phyloP scores from a whole-genome alignment of 1,140 invertebrate species.

The Hermatobates lingyangjiaoensis region DNA sequence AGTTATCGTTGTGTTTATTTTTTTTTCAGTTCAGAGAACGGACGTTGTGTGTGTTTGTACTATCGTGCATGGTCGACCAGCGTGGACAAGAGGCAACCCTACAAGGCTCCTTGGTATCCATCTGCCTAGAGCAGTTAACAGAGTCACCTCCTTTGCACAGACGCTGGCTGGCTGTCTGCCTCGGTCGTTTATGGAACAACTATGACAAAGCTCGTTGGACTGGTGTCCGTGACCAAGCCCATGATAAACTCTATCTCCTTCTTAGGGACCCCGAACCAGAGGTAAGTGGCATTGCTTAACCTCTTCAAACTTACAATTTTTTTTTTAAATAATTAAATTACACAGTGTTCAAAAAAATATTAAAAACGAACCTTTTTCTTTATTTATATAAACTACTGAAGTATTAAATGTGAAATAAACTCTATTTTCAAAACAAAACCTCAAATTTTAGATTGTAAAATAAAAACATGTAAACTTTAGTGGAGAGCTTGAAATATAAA shows the following conservation, averaged over 20 bases:
- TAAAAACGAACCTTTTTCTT: too few species aligned
- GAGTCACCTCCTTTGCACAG: slow-evolving; percentile 45
- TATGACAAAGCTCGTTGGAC: slow-evolving; percentile 88
- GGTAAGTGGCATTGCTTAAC: slow-evolving; percentile 27
- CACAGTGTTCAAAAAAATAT: too few species aligned
- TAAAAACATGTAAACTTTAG: too few species aligned
- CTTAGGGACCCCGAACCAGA: slow-evolving; percentile 66
- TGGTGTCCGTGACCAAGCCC: slow-evolving; percentile 83
- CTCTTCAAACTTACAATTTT: too few species aligned
- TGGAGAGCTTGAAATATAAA: too few species aligned
- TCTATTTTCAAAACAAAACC: too few species aligned
- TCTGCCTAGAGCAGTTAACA: slow-evolving; percentile 66
- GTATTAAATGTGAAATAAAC: neutral
- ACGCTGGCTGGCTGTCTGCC: slow-evolving; percentile 82
- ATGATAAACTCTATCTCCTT: slow-evolving; percentile 76
- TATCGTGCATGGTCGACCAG: slow-evolving; percentile 81
- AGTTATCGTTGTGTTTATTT: neutral
- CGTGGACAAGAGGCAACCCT: slow-evolving; percentile 79
- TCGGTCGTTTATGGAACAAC: slow-evolving; percentile 85
- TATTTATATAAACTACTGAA: too few species aligned
- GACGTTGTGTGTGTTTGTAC: slow-evolving; percentile 77
- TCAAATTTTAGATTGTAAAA: too few species aligned
- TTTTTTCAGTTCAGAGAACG: slow-evolving; percentile 54
- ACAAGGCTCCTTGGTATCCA: slow-evolving; percentile 68
- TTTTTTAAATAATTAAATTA: too few species aligned